Conservation (phyloP, 1,140 invertebrate species). For the Acromyrmex charruanus region DNA sequence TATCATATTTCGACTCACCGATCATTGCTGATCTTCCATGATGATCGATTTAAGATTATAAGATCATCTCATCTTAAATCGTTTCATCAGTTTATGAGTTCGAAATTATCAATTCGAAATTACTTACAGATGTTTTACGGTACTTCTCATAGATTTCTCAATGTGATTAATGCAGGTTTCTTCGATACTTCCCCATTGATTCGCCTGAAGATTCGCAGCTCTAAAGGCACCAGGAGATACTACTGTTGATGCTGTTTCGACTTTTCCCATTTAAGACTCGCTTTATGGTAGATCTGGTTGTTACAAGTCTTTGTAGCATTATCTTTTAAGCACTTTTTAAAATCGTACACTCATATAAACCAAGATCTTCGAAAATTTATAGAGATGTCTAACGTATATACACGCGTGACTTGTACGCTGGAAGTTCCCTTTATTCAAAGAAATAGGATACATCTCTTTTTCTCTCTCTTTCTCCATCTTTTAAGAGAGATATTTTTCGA, state of each 20-base stretch:
- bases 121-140: conserved; percentile 27
- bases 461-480: background rate
- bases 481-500: conserved; percentile 27
- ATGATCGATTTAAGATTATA: conserved; percentile 56
- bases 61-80: conserved; percentile 45
- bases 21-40: conserved; percentile 30
- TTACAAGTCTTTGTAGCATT: conserved; percentile 40
- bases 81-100: conserved; percentile 16
- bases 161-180: conserved; percentile 59
- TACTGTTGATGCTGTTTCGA: conserved; percentile 32
- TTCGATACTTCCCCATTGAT: conserved; percentile 56
- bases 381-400: conserved; percentile 43
- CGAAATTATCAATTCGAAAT: conserved; percentile 36
- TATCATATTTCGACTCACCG: conserved; percentile 61
- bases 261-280: conserved; percentile 39
- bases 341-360: conserved; percentile 22
- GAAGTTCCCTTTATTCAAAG: conserved; percentile 56
- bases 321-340: conserved; percentile 24
- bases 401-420: conserved; percentile 37
- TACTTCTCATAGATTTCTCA: conserved; percentile 58
- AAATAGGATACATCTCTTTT: conserved; percentile 11
- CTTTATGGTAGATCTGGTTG: conserved; percentile 54
- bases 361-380: conserved; percentile 53
- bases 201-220: conserved; percentile 56
- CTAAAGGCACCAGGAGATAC: conserved; percentile 71